Base-by-base conservation (phyloP, 2,888 invertebrate genomes). In the Physocephala rufipes region DNA sequence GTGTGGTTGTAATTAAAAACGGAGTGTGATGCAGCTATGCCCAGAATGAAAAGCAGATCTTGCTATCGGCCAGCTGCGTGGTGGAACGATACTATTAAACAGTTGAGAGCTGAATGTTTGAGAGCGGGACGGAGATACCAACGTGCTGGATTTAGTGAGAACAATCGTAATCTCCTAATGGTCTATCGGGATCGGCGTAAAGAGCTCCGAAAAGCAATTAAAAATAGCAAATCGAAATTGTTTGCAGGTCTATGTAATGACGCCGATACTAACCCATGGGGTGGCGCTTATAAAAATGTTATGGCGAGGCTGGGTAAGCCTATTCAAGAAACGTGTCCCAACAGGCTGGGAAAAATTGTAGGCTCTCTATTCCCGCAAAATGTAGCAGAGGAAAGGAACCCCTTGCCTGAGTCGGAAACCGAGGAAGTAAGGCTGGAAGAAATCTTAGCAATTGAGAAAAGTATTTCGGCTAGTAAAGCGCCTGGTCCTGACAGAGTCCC, bases 401-500 rank as follows among this genome's bases (percentile, higher is more conserved):
- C n/a, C n/a, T n/a, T n/a, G n/a, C n/a, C n/a, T n/a, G n/a, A n/a
- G n/a, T n/a, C n/a, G n/a, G n/a, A n/a, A n/a, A n/a, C n/a, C n/a
- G n/a, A n/a, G n/a, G 53, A 55, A 15, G 19, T 49, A 4, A n/a
- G 12, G 2, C 15, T 5, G n/a, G 49, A 49, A 3, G 49, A 49
- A 49, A 19, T 49, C 12, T 12, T 15, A 5, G 19, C 49, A 49
- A n/a, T n/a, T 12, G 49, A 3, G 16, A 49, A 49, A n/a, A 7
- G 53, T 12, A 55, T 55, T 24, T 12, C 12, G 53, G 1, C 53
- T 12, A 55, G 2, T 21, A 24, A 55, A 4, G 53, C 53, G 12
- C 53, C 53, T 9, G 53, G 53, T 4, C 53, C 21, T 55, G 53
- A 55, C 19, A 24, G 21, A 12, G 53, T 55, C 53, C 53, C 53